These are phyloP conservation scores for Chrysomallon squamiferum DNA, from an alignment of 1,140 invertebrate genomes.

Conservation along the genomic window DNA sequence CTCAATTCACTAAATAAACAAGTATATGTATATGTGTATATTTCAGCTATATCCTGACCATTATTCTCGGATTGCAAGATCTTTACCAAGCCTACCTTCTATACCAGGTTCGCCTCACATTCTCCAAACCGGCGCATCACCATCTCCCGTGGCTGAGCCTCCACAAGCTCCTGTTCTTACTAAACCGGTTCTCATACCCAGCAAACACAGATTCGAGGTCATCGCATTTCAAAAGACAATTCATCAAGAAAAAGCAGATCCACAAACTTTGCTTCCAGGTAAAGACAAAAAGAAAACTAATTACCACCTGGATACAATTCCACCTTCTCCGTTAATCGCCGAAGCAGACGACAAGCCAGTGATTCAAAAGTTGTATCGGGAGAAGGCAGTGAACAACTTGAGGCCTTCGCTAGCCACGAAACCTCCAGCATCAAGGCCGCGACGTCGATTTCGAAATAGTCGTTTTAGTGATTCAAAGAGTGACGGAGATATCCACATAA, in stretches of 20 bases:
- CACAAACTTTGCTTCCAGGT: not conserved
- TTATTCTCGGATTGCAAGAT: conserved; percentile 19
- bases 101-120: conserved; percentile 18
- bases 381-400: conserved; percentile 3
- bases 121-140: conserved; percentile 8
- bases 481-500: conserved; percentile 11
- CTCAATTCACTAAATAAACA: too few species aligned
- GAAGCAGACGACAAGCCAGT: too few species aligned
- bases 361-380: not conserved
- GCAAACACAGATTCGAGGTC: conserved; percentile 35
- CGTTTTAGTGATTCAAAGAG: conserved; percentile 20
- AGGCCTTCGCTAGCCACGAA: not conserved
- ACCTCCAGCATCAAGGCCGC: not conserved
- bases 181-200: not conserved
- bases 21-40: too few species aligned
- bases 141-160: not conserved
- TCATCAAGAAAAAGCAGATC: conserved; percentile 13
- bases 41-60: conserved; percentile 21
- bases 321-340: not conserved
- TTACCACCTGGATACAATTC: conserved; percentile 2
- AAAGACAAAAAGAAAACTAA: not conserved
- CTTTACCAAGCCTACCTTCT: conserved; percentile 29
- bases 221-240: conserved; percentile 32
- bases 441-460: conserved; percentile 14
- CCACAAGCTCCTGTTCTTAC: conserved; percentile 6